Conservation (phyloP, 2,888 invertebrate species). For the Acleris laterana region DNA sequence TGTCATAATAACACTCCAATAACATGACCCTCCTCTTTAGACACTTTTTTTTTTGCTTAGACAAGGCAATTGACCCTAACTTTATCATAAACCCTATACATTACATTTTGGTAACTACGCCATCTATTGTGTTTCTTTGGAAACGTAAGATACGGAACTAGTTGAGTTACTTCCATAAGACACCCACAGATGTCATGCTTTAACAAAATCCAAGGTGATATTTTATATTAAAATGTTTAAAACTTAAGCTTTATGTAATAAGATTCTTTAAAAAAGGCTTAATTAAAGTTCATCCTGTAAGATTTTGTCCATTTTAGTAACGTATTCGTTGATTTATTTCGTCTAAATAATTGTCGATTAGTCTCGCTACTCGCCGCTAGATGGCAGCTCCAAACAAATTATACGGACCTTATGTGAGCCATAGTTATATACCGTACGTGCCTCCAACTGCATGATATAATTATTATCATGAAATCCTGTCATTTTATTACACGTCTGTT, state of each 20-base stretch:
- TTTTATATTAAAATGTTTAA: background rate
- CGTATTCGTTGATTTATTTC: background rate
- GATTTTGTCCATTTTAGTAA: too few relatives aligned
- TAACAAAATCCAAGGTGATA: background rate
- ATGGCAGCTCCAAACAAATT: conserved; percentile 21
- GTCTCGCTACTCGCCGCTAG: conserved; percentile 38
- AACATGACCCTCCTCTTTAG: too few relatives aligned
- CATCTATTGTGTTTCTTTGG: background rate
- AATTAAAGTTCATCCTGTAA: too few relatives aligned
- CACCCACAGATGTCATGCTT: conserved; percentile 4
- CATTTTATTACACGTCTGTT: too few relatives aligned
- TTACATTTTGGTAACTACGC: conserved; percentile 1
- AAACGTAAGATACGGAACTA: background rate
- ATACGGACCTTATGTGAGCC: background rate
- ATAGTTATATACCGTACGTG: background rate
- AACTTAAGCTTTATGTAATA: too few relatives aligned
- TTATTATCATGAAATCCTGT: too few relatives aligned
- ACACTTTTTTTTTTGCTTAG: too few relatives aligned
- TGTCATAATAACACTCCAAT: too few relatives aligned
- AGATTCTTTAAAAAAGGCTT: too few relatives aligned
- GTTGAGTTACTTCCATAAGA: background rate
- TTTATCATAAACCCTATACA: too few relatives aligned
- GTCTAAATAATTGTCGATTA: background rate
- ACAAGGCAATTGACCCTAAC: too few relatives aligned
- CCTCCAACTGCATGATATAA: background rate